These are phyloP conservation scores for Brachionichthys hirsutus DNA, from an alignment of 2,113 vertebrate species.

Conservation along the genomic window DNA sequence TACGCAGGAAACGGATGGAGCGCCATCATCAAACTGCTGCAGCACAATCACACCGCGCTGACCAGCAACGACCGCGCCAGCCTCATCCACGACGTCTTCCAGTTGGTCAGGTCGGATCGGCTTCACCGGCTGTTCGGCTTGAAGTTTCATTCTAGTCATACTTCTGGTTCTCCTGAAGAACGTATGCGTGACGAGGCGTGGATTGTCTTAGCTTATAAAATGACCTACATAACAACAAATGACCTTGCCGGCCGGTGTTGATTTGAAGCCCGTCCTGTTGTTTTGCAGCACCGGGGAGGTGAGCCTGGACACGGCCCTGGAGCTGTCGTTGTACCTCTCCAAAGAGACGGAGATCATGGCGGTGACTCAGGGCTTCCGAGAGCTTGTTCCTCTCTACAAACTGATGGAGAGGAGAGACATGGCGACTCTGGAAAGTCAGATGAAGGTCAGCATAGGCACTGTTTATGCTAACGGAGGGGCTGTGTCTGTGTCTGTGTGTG, in stretches of 20 bases:
- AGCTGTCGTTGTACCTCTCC: slow-evolving; percentile 86
- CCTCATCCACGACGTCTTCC: slow-evolving; percentile 88
- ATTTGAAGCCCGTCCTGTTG: not conserved
- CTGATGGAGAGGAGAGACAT: slow-evolving; percentile 88
- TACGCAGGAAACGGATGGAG: slow-evolving; percentile 85
- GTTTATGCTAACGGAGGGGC: too few relatives aligned
- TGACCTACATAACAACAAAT: too few relatives aligned
- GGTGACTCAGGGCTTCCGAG: slow-evolving; percentile 83
- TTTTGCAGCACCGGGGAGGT: slow-evolving; percentile 79
- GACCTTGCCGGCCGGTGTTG: not conserved
- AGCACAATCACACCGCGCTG: slow-evolving; percentile 76
- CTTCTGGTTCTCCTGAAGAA: not conserved
- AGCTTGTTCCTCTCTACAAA: slow-evolving; percentile 87
- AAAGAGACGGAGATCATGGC: slow-evolving; percentile 85
- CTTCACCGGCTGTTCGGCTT: too few relatives aligned
- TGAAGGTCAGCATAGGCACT: slow-evolving; percentile 70
- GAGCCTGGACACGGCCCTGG: slow-evolving; percentile 85
- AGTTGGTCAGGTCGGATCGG: slow-evolving; percentile 85
- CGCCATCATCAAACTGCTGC: slow-evolving; percentile 79
- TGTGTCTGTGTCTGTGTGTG: too few relatives aligned
- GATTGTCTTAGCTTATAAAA: too few relatives aligned
- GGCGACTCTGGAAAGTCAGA: slow-evolving; percentile 76
- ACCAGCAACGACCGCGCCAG: slow-evolving; percentile 87
- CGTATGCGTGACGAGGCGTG: too few relatives aligned
- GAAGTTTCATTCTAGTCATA: not conserved